Evolutionary conservation across 2,113 vertebrate species (phyloP), one percentile per base, ranked within the genome.

Genomic region (Sylvia atricapilla): DNA sequence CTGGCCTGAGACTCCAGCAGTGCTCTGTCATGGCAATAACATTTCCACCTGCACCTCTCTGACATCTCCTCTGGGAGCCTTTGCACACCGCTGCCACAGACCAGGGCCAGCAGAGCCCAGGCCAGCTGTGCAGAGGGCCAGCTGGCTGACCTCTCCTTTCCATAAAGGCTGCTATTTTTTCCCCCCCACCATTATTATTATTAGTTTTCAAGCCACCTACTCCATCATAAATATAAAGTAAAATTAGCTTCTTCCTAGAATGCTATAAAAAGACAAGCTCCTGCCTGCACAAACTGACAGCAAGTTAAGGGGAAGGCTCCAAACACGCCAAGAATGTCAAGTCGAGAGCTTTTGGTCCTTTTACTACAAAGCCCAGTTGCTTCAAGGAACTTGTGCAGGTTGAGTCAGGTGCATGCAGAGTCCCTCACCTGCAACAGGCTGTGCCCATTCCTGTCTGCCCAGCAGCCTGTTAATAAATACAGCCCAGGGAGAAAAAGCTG

Each of bases 11-110:
- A 22, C 62, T 55, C 52, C 93, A 82, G 93, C 73, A 10, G 79
- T 39, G 60, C 18, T 27, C 41, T 56, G 72, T 84, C 93, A 84
- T 60, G 53, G 90, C 85, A 94, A 90, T 87, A 95, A 79, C 90
- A 93, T 92, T 92, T 83, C 94, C 95, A 96, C 94, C 93, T 95
- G 95, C 94, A 92, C 83, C 92, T 90, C 78, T 86, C 75, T 31
- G 79, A 94, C 21, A 4, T 21, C 63, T 78, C 92, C 83, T 46
- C 58, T 1, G 66, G 92, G 95, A 93, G 44, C 11, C 66, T 74
- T 62, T 28, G 31, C 72, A 7, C 77, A 52, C 22, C 35, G 13
- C 81, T 59, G 39, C 10, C 35, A 14, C 9, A 92, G 55, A 81
- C 64, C 76, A 63, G 0, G 24, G 91, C 88, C 88, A 87, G 20